phyloP scores from a whole-genome alignment of 2,113 vertebrate species.

The Mastomys natalensis region DNA sequence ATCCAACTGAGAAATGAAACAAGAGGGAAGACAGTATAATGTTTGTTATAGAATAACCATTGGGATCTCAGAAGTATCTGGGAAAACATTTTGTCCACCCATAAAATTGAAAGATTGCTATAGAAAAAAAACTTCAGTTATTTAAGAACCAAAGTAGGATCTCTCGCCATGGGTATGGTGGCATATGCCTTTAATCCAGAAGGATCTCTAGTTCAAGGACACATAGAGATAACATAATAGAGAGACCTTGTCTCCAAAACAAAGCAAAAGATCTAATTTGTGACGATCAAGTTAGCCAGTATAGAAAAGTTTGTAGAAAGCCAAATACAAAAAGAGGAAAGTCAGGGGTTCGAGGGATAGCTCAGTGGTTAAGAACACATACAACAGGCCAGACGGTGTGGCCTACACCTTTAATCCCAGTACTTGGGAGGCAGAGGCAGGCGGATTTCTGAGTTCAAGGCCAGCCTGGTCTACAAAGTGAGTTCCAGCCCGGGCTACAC shows the following conservation, averaged over 20 bases:
- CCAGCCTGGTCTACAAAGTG: too few relatives aligned
- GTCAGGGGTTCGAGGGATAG: background rate
- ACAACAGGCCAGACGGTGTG: too few relatives aligned
- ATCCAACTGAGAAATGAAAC: constrained; percentile 24
- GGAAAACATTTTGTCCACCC: background rate
- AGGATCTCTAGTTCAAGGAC: background rate
- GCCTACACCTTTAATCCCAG: too few relatives aligned
- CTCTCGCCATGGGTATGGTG: background rate
- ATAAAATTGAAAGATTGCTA: background rate
- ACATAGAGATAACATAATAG: background rate
- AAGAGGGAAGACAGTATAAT: constrained; percentile 34
- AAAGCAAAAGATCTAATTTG: background rate
- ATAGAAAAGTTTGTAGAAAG: constrained; percentile 49
- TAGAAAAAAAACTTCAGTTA: constrained; percentile 6
- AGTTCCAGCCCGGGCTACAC: too few relatives aligned
- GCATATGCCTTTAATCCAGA: background rate
- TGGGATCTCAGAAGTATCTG: constrained; percentile 19
- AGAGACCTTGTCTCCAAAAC: background rate
- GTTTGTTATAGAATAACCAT: constrained; percentile 8
- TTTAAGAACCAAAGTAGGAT: constrained; percentile 46
- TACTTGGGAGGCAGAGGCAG: too few relatives aligned
- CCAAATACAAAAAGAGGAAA: background rate
- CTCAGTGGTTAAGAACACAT: background rate
- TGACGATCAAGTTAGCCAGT: constrained; percentile 18
- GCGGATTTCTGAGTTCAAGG: too few relatives aligned